Evolutionary conservation across 2,888 invertebrate genomes (phyloP), one percentile per base, ranked within the genome.

Genomic region (Drepanosiphum platanoidis): DNA sequence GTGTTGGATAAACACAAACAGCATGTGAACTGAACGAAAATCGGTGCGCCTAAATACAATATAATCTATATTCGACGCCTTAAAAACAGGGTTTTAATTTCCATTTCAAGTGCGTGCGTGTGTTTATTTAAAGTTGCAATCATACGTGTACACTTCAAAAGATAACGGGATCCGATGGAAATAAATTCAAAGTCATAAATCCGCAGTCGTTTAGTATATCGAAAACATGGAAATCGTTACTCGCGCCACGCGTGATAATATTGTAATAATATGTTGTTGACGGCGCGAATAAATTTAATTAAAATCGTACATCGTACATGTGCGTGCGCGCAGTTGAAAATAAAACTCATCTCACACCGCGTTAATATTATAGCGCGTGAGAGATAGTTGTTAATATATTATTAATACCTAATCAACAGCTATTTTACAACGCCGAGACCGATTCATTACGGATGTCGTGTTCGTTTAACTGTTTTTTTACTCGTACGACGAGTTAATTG

Each of bases 181-280:
- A 30, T 52, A 75, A 75, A 75, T 75, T 75, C 15, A 34, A 75
- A 75, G 52, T 52, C n/a, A n/a, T n/a, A 8, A 11, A 34, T 75
- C 34, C 11, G 52, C 52, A 18, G 18, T 52, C 52, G 5, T 52
- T 52, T 13, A 42, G 42, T 58, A 32, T 58, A 75, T n/a, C 34
- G 34, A 34, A 58, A 75, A 75, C 52, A 52, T 34, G 18, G 13
- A n/a, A 52, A 34, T 58, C 42, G 34, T 52, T n/a, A 34, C n/a
- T 30, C 3, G 27, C 27, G 30, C 30, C 3, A 30, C 9, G 11
- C 61, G 61, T 27, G 9, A 9, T 61, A 22, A 64, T 30, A 30
- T 8, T n/a, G n/a, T n/a, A n/a, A n/a, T n/a, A n/a, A n/a, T n/a
- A n/a, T n/a, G n/a, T n/a, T n/a, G n/a, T n/a, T n/a, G n/a, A n/a